Base-by-base conservation (phyloP, 1,140 invertebrate species). In the Orchestia grillus region DNA sequence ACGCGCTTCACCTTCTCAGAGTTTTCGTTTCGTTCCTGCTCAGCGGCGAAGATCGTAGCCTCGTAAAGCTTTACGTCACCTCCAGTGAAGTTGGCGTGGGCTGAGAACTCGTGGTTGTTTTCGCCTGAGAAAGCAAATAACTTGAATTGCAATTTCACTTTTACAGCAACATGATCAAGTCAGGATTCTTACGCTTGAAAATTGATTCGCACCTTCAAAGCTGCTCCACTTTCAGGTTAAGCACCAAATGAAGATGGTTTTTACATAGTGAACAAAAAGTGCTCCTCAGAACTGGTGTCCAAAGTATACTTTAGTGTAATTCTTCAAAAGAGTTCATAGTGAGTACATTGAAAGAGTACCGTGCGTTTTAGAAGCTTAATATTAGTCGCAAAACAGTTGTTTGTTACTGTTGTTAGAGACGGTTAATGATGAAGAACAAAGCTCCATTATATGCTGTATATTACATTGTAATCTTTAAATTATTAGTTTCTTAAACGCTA, bases 41-140 rank as follows among this genome's bases (percentile, higher is more conserved):
- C 92, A 15, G 44, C 92, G 36, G 43, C 92, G 44, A 47, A 41
- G 92, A 94, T 94, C 8, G 44, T 8, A 28, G 44, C 44, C 44
- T 94, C 92, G 44, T 47, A 94, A 40, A 94, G 6, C 44, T 94
- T 94, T 19, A 6, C 44, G 43, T 94, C 43, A 11, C 43, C 92
- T 45, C 92, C 92, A 23, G 92, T 94, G 92, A 94, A 94, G 92
- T 94, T 94, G 43, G 44, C 43, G 19, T 94, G 92, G 47, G 92
- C 92, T 47, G 92, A 94, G 44, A 45, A 94, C 44, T 94, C 92
- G 92, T 94, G 92, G 92, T 94, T 94, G 44, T 94, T 94, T n/a
- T 45, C 36, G 8, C 43, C 92, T 94, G 92, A 15, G 40, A 40
- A 11, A 45, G 47, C 19, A 41, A 23, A 90, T 3, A 0, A 77